Evolutionary conservation across 2,113 vertebrate species (phyloP), one percentile per base, ranked within the genome.

Genomic region (Hippolais icterina): DNA sequence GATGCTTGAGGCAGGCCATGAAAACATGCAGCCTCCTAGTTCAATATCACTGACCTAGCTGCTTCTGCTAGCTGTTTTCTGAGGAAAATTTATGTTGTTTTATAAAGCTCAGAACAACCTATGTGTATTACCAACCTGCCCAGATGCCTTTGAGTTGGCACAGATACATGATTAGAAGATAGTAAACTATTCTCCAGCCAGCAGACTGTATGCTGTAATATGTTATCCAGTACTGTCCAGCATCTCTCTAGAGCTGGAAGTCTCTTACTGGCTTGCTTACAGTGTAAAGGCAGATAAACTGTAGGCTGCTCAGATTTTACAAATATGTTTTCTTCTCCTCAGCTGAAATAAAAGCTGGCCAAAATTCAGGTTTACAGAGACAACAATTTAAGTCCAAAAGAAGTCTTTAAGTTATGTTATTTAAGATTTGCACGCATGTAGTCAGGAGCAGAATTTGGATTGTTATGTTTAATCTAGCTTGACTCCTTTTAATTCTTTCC

Each of bases 311-410:
- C 63, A 49, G 68, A 90, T 88, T 90, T 86, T 96, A 93, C 92
- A 96, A 95, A 95, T 64, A 90, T 66, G 31, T 95, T 94, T 96
- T 93, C 63, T 88, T 93, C 89, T 92, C 77, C 68, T 64, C 44
- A 64, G 64, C 27, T 93, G 95, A 95, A 96, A 81, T 81, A 86
- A 77, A 95, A 90, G 20, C 56, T 83, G 79, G 54, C 59, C 47
- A 90, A 94, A 91, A 83, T 70, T 85, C 85, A 90, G 33, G 16
- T 59, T 88, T 49, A 65, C 50, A 85, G 46, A 91, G 54, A 77
- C 79, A 93, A 35, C 17, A 49, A 5, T 63, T 76, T 86, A 90
- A 83, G 56, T 77, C 59, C 59, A 71, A 90, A 89, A 52, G 63
- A 90, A 77, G 31, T 75, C 44, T 94, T 74, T 56, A 85, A 88